Conservation (phyloP, 2,888 invertebrate genomes). For the Lepetodrilus schrolli region DNA sequence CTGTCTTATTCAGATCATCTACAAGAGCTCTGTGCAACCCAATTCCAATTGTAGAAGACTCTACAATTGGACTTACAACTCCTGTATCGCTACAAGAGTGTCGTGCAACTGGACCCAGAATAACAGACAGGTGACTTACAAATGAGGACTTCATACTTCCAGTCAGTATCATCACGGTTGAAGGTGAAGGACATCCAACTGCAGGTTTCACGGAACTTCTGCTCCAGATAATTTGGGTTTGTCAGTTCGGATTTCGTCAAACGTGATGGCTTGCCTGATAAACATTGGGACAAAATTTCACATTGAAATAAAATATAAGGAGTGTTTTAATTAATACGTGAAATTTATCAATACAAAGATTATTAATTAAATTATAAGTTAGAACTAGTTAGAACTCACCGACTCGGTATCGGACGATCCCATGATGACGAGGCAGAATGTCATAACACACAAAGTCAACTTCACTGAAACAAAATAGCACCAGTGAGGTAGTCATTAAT, state of each 20-base stretch:
- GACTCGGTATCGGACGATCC: constrained; percentile 87
- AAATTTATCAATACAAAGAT: not conserved
- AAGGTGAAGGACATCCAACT: constrained; percentile 75
- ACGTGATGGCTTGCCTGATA: constrained; percentile 70
- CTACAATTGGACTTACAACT: too few species aligned
- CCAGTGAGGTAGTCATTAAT: too few species aligned
- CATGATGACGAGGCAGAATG: constrained; percentile 95
- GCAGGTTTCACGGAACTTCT: constrained; percentile 74
- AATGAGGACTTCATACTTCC: constrained; percentile 75
- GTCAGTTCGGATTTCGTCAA: constrained; percentile 54
- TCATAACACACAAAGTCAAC: constrained; percentile 98
- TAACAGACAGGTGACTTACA: constrained; percentile 71
- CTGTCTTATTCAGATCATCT: too few species aligned
- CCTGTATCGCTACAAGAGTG: too few species aligned
- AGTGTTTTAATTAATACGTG: not conserved
- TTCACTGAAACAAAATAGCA: constrained; percentile 82
- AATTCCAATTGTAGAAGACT: too few species aligned
- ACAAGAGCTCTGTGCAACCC: too few species aligned
- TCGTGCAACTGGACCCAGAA: too few species aligned
- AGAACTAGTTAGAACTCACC: constrained; percentile 63
- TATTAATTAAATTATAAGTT: too few species aligned
- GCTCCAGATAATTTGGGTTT: constrained; percentile 61
- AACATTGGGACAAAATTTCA: too few species aligned
- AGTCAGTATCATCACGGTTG: constrained; percentile 72
- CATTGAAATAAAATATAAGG: too few species aligned